Evolutionary conservation across 2,888 invertebrate species (phyloP), one percentile per base, ranked within the genome.

Genomic region (Aporophyla nigra): DNA sequence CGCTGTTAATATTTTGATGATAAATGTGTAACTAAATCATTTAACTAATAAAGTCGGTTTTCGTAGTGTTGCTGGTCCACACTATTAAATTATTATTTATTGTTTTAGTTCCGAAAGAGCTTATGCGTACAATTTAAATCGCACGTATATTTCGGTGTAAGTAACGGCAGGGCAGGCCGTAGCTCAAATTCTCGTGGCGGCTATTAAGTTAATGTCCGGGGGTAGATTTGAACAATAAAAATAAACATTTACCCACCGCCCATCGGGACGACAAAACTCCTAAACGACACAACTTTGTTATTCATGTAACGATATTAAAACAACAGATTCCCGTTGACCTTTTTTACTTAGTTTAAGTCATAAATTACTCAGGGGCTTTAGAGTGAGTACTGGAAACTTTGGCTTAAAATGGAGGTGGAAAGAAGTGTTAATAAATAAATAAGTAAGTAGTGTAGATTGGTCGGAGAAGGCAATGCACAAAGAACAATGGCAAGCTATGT

Each of bases 201-300:
- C 93, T 91, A 94, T 96, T 95, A 94, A 91, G 89, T 91, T 94
- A 95, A 95, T 93, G 93, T 93, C 88, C 91, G 88, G 90, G 93
- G 95, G 94, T 92, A 91, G 92, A 93, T 94, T 93, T 92, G 89
- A 89, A 92, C 94, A 94, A 94, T 95, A 95, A 95, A 96, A 94
- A 95, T 93, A 94, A 96, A 95, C 93, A 94, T 92, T 93, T 93
- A 90, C 90, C 88, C 91, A 88, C 91, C 90, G 91, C 86, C 90
- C 87, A 87, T 86, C 85, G 92, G 91, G 91, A 91, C 91, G 86
- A 91, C 91, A 86, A 81, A 93, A 94, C 91, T 93, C 91, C 90
- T 91, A 92, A 95, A 94, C 92, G 92, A 90, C 90, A 84, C 79
- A 92, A 94, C 92, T 94, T 93, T 90, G 92, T 92, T 92, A 91